phyloP scores from a whole-genome alignment of 2,888 invertebrate genomes.

The Malachius bipustulatus region DNA sequence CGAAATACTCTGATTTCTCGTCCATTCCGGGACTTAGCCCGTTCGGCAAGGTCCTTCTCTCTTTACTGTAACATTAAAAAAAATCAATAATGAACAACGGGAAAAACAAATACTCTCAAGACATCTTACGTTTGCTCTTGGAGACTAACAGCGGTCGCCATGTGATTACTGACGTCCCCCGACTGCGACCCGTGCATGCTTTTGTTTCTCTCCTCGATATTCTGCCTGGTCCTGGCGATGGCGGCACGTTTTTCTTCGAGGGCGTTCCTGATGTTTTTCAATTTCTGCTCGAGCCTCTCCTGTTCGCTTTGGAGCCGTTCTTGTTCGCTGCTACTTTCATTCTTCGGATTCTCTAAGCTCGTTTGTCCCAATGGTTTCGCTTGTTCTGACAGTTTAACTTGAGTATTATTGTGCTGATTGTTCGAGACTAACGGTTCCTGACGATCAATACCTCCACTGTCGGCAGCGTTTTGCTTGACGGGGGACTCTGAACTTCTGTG shows the following conservation, averaged over 20 bases:
- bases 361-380: too few species aligned
- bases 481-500: too few species aligned
- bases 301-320: conserved; percentile 13
- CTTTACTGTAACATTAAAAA: conserved; percentile 21
- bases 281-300: conserved; percentile 13
- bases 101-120: too few species aligned
- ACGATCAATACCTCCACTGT: conserved; percentile 24
- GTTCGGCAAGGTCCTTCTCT: conserved; percentile 33
- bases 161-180: too few species aligned
- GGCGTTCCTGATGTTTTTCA: conserved; percentile 17
- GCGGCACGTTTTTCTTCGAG: conserved; percentile 15
- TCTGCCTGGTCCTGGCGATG: conserved; percentile 7
- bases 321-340: conserved; percentile 27
- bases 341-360: conserved; percentile 25
- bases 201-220: conserved; percentile 4
- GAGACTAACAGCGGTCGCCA: too few species aligned
- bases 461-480: conserved; percentile 10
- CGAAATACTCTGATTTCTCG: conserved; percentile 68
- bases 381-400: conserved; percentile 23
- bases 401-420: conserved; percentile 24
- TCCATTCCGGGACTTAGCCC: conserved; percentile 51
- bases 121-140: conserved; percentile 30
- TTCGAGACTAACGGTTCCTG: too few species aligned
- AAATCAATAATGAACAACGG: background rate
- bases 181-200: conserved; percentile 29